Percentiles rank a stretch among this genome's conserved stretches.
phyloP scores from a whole-genome alignment of 1,140 invertebrate genomes.

The Drosophila eugracilis region DNA sequence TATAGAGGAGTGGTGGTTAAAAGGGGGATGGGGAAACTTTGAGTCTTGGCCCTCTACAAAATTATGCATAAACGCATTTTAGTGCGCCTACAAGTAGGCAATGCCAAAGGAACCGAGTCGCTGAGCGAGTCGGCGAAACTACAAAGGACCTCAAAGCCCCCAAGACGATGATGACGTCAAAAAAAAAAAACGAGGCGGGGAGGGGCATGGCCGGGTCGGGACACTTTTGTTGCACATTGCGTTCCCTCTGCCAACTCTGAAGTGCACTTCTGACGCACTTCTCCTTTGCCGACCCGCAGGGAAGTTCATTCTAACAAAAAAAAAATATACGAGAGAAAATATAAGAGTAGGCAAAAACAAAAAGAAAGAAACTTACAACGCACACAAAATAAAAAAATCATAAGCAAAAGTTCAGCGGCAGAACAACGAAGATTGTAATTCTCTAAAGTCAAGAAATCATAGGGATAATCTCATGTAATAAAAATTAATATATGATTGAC shows the following conservation, averaged over 20 bases:
- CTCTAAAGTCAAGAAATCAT: background rate
- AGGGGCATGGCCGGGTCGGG: background rate
- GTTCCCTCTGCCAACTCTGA: constrained; percentile 67
- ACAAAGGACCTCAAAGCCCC: constrained; percentile 64
- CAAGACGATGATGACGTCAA: constrained; percentile 24
- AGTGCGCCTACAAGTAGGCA: constrained; percentile 80
- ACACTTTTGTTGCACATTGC: constrained; percentile 64
- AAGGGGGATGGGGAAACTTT: background rate
- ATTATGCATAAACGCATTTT: constrained; percentile 83
- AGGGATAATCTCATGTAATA: background rate
- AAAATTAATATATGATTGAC: background rate
- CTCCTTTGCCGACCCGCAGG: constrained; percentile 45
- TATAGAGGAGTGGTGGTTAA: background rate
- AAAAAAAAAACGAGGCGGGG: no score
- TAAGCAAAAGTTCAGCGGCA: background rate
- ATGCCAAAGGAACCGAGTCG: constrained; percentile 42
- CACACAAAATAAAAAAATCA: constrained; percentile 27
- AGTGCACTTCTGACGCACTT: constrained; percentile 78
- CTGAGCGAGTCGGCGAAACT: constrained; percentile 55
- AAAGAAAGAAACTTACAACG: constrained; percentile 48
- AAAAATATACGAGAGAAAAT: constrained; percentile 39
- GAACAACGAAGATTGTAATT: background rate
- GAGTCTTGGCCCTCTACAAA: constrained; percentile 48
- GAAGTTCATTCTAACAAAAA: constrained; percentile 36
- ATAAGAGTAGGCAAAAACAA: constrained; percentile 32